Base-by-base conservation (phyloP, 2,888 invertebrate genomes). In the Tridacna gigas region DNA sequence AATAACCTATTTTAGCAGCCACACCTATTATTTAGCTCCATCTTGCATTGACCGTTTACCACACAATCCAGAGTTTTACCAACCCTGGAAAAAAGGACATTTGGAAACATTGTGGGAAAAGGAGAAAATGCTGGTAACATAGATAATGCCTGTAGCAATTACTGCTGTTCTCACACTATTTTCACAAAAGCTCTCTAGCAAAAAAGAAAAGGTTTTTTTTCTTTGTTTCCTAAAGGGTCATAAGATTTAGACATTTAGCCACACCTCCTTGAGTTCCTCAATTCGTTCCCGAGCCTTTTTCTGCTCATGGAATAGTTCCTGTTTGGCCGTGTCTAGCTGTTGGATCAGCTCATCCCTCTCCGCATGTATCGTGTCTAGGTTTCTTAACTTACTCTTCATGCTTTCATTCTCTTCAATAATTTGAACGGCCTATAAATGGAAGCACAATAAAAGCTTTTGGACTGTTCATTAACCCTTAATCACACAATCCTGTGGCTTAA, bases 181-280 rank as follows among this genome's bases (percentile, higher is more conserved):
- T 56, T 9, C 9, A 56, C n/a, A n/a, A 18, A 51, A n/a, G 37
- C 37, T 18, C 56, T 56, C 18, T 56, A 56, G 2, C 2, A 56
- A 2, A 20, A 56, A 20, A 56, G 20, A 5, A 3, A 18, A 56
- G 9, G 9, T 9, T 56, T 56, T 2, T 20, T 56, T 56, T 56
- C 9, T 20, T n/a, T 20, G n/a, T 56, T 51, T 51, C 51, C 12
- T 12, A 65, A 65, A 65, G 9, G 9, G 4, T 25, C 12, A 65
- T n/a, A 7, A 4, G 37, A 37, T 37, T n/a, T 37, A 37, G 37
- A 37, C 37, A 37, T 37, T 25, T 22, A 26, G 25, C 28, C 86
- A 69, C 61, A 94, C 94, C 90, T 94, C 93, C 74, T 92, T 89
- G 11, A 94, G 82, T 79, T 92, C 91, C 28, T 93, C 94, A n/a